These are phyloP conservation scores for Neodiprion virginianus DNA, from an alignment of 1,140 invertebrate species.

Conservation along the genomic window DNA sequence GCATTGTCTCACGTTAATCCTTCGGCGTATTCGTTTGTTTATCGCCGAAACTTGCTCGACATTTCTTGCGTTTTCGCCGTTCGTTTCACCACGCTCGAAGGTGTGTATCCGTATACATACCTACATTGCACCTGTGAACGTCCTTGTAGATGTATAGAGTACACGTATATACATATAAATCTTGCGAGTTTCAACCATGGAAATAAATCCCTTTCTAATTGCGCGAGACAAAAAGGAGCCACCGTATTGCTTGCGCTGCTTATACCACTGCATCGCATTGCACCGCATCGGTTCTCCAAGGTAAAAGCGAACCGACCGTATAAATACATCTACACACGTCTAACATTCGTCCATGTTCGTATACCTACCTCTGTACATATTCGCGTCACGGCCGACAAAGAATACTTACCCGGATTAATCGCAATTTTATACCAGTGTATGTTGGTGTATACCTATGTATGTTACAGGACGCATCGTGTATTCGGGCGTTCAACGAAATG, in stretches of 20 bases:
- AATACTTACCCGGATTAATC: too few relatives aligned
- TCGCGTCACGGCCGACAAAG: not conserved
- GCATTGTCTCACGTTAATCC: slow-evolving; percentile 37
- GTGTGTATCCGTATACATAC: not conserved
- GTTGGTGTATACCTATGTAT: too few relatives aligned
- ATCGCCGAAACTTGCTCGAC: slow-evolving; percentile 4
- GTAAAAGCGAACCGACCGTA: not conserved
- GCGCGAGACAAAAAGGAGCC: slow-evolving; percentile 45
- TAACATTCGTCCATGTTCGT: not conserved
- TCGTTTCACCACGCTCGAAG: not conserved
- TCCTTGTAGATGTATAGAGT: too few relatives aligned
- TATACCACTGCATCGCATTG: too few relatives aligned
- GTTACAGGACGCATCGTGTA: too few relatives aligned
- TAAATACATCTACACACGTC: not conserved
- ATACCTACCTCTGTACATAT: too few relatives aligned
- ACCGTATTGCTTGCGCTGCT: not conserved
- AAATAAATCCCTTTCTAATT: slow-evolving; percentile 58
- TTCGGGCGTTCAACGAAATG: too few relatives aligned
- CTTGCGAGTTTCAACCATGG: slow-evolving; percentile 26
- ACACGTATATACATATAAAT: too few relatives aligned
- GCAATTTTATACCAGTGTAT: too few relatives aligned
- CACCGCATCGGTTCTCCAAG: too few relatives aligned
- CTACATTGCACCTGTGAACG: too few relatives aligned
- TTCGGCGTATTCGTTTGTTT: slow-evolving; percentile 6
- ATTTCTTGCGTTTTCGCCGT: not conserved